Percentiles rank a stretch among this genome's conserved stretches.
These are phyloP conservation scores for Brachionus angularis DNA, from an alignment of 1,140 invertebrate genomes.

Conservation along the genomic window DNA sequence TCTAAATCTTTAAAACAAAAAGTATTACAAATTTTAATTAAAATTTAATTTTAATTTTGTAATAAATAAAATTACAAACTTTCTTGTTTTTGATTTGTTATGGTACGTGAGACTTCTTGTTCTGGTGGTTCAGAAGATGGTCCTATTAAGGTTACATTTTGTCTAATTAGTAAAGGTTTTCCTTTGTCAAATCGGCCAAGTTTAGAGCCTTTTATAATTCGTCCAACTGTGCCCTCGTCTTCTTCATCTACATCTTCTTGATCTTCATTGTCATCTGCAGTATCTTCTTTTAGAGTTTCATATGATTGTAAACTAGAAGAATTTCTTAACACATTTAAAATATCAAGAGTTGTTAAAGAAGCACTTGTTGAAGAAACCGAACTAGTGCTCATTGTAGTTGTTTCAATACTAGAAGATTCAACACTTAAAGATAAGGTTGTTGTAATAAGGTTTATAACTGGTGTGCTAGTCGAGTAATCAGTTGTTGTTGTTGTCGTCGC, in stretches of 20 bases:
- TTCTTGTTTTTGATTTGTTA: not conserved
- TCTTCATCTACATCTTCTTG: not conserved
- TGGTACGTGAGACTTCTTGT: no score
- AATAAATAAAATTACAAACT: not conserved
- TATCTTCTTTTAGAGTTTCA: not conserved
- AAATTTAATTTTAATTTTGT: not conserved
- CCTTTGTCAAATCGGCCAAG: not conserved
- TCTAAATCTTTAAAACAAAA: not conserved
- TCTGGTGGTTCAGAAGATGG: no score
- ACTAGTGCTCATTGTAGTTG: not conserved
- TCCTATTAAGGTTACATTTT: not conserved
- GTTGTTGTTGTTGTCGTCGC: not conserved
- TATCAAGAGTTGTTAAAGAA: not conserved
- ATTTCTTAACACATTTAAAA: constrained; percentile 2
- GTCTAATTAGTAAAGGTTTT: constrained; percentile 3
- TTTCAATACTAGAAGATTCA: not conserved
- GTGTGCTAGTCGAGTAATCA: not conserved
- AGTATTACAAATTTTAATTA: not conserved
- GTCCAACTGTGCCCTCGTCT: constrained; percentile 5
- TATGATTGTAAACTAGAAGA: no score
- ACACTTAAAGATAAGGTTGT: no score
- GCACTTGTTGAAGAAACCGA: not conserved
- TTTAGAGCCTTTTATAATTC: not conserved
- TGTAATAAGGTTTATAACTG: no score
- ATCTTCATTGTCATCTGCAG: not conserved